Percentiles rank a stretch among this genome's conserved stretches.
phyloP scores from a whole-genome alignment of 2,797 vertebrate genomes.

The Labeo calbasu region DNA sequence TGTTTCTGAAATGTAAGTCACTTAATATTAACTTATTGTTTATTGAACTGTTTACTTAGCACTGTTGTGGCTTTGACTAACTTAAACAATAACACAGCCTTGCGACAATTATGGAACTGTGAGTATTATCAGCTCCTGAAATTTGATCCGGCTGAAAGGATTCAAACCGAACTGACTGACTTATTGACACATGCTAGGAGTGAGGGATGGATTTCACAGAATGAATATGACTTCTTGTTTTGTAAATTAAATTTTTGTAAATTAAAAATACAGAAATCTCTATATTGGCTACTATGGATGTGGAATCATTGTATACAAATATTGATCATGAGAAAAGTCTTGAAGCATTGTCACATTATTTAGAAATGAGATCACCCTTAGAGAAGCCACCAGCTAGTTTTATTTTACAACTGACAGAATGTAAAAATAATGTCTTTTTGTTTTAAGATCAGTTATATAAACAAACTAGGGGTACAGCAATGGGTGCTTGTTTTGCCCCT shows the following conservation, averaged over 20 bases:
- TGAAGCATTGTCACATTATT: background rate
- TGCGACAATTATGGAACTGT: no score
- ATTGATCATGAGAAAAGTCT: background rate
- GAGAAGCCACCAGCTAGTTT: background rate
- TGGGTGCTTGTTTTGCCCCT: background rate
- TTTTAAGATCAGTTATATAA: background rate
- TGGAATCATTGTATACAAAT: background rate
- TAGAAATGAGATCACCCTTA: background rate
- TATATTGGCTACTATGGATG: background rate
- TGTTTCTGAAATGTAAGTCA: no score
- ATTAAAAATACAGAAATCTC: background rate
- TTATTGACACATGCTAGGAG: no score
- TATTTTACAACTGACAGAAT: background rate
- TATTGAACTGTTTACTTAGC: no score
- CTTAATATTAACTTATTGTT: no score
- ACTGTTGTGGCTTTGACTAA: no score
- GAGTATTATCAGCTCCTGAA: background rate
- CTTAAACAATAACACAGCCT: no score
- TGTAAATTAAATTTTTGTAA: no score
- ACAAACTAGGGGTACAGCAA: background rate
- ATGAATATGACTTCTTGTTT: background rate
- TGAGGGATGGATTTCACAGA: conserved; percentile 5
- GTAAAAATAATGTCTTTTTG: background rate
- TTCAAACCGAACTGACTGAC: background rate
- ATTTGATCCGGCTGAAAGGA: background rate